Evolutionary conservation across 1,140 invertebrate species (phyloP), one percentile per base, ranked within the genome.

Genomic region (Brachionus rubens): DNA sequence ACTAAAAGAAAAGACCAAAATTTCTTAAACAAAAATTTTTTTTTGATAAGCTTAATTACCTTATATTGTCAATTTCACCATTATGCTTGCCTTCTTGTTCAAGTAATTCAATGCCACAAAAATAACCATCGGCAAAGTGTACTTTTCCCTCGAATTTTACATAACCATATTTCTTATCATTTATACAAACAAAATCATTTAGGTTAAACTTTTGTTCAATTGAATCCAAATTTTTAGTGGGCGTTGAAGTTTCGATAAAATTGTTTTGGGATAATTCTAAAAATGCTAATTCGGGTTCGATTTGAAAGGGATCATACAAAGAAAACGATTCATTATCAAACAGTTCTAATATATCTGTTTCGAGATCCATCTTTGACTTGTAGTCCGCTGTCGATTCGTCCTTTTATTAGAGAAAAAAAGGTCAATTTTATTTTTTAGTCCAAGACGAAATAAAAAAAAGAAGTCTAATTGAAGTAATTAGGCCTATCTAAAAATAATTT

Each of bases 21-120:
- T 36, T 40, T 59, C 16, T 21, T 36, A 65, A n/a, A n/a, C n/a
- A n/a, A n/a, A n/a, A n/a, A n/a, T n/a, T n/a, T n/a, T n/a, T n/a
- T n/a, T n/a, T n/a, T n/a, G n/a, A n/a, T n/a, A n/a, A n/a, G n/a
- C n/a, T n/a, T n/a, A n/a, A n/a, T n/a, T 30, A 65, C 6, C 82
- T 77, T 6, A 81, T 79, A 9, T 81, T 82, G 76, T 82, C 79
- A n/a, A 83, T 80, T 28, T 80, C 77, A 7, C 84, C 84, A 78
- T 83, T 82, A 77, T 84, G 81, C 70, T 80, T 80, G 5, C 84
- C 84, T 52, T 82, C 82, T 5, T 80, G 77, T 21, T 83, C 81
- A 54, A 82, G 80, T 12, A 85, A 62, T 47, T 81, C 81, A 41
- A 85, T 80, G 9, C 84, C 84, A 78, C 81, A 84, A 80, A 82